Evolutionary conservation across 2,113 vertebrate genomes (phyloP).

Genomic region (Pelobates fuscus): DNA sequence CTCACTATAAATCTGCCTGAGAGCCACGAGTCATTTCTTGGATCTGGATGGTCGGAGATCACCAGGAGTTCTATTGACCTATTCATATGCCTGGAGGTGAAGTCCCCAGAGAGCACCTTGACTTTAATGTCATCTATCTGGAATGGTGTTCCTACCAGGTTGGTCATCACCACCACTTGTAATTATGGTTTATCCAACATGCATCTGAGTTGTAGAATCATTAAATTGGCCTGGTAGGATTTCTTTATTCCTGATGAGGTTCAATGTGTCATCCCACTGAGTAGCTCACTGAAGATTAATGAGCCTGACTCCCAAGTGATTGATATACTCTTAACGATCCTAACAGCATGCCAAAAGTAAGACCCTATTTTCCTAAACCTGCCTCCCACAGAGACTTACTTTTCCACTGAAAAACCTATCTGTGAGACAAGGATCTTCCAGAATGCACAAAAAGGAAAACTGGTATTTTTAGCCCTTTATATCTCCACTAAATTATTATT

Average conservation of each 20-base stretch:
- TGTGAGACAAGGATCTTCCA: no score
- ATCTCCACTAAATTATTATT: no score
- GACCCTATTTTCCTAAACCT: not conserved
- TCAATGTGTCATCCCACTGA: slow-evolving; percentile 19
- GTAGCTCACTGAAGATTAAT: slow-evolving; percentile 39
- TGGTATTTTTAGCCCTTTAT: no score
- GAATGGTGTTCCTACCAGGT: no score
- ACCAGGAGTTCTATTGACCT: no score
- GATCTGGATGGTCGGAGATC: no score
- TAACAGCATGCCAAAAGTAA: slow-evolving; percentile 36
- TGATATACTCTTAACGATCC: slow-evolving; percentile 16
- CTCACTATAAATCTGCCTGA: not conserved
- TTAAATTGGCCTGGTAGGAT: not conserved
- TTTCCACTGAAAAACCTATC: no score
- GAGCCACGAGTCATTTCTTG: no score
- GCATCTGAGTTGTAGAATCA: slow-evolving; percentile 13
- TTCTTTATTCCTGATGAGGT: slow-evolving; percentile 13
- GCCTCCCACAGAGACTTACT: slow-evolving; percentile 14
- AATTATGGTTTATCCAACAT: not conserved
- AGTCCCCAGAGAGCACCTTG: no score
- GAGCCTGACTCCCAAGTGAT: slow-evolving; percentile 24
- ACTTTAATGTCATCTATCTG: no score
- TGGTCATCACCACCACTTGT: not conserved
- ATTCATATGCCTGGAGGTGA: no score
- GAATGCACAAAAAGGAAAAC: no score